Conservation (phyloP, 2,797 vertebrate species). For the Rhinatrema bivittatum region DNA sequence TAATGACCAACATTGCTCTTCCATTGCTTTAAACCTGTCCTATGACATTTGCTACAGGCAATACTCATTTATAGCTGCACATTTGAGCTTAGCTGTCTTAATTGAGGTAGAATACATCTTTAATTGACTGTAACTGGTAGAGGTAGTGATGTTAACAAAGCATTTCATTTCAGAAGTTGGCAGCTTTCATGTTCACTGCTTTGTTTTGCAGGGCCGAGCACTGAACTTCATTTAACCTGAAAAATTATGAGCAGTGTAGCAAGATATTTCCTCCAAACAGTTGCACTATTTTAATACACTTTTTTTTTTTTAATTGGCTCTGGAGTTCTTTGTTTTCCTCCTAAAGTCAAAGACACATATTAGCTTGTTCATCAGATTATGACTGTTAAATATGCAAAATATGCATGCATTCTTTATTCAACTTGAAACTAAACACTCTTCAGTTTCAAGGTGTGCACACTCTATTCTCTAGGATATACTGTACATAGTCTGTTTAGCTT, state of each 20-base stretch:
- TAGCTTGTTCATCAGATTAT: background rate
- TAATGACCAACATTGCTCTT: too few species aligned
- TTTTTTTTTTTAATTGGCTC: conserved; percentile 1
- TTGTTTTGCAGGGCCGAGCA: conserved; percentile 6
- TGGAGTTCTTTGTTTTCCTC: background rate
- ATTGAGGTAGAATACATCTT: conserved; percentile 14
- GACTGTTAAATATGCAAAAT: too few species aligned
- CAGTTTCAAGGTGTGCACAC: too few species aligned
- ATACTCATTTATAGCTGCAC: too few species aligned
- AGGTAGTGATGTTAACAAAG: background rate
- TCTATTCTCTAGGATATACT: too few species aligned
- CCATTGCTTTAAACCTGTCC: too few species aligned
- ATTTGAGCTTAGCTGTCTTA: too few species aligned
- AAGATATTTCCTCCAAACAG: background rate
- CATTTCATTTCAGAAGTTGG: conserved; percentile 1
- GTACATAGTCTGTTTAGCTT: too few species aligned
- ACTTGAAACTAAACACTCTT: too few species aligned
- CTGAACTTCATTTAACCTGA: background rate
- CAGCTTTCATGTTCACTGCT: background rate
- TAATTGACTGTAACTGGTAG: conserved; percentile 8
- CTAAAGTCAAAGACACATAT: background rate
- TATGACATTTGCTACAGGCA: too few species aligned
- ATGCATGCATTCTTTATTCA: too few species aligned
- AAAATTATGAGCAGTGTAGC: background rate
- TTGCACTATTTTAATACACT: conserved; percentile 3